A percentile compares a stretch with the other conserved stretches of the same genome.
phyloP scores from a whole-genome alignment of 2,113 vertebrate species.

The Halichoeres trimaculatus region DNA sequence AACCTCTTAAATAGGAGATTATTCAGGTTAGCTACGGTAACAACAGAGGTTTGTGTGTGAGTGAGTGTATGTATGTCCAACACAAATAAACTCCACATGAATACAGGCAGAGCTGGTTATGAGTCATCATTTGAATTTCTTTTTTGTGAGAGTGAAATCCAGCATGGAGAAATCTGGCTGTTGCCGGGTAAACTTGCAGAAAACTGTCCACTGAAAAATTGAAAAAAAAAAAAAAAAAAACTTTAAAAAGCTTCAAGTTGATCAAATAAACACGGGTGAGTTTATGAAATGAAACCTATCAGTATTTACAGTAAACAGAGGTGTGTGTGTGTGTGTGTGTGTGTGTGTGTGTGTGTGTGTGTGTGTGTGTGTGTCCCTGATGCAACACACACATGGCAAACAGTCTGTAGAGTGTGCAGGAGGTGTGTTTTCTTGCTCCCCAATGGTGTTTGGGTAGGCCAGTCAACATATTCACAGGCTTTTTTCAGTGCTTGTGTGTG shows the following conservation, averaged over 20 bases:
- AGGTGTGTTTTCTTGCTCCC: slow-evolving; percentile 71
- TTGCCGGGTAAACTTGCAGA: slow-evolving; percentile 19
- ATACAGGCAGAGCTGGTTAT: slow-evolving; percentile 19
- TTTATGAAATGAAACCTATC: slow-evolving; percentile 67
- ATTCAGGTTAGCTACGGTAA: slow-evolving; percentile 37
- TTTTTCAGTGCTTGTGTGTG: slow-evolving; percentile 50
- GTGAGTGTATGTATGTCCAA: slow-evolving; percentile 22
- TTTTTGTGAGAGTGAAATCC: slow-evolving; percentile 28
- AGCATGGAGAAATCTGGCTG: slow-evolving; percentile 15
- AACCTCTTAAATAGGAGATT: slow-evolving; percentile 50
- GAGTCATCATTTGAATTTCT: slow-evolving; percentile 43
- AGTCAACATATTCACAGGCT: slow-evolving; percentile 52
- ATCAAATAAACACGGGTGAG: slow-evolving; percentile 52
- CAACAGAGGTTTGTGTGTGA: slow-evolving; percentile 22
- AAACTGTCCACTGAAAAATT: neutral
- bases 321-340: slow-evolving; percentile 43
- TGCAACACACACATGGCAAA: slow-evolving; percentile 45
- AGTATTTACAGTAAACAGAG: slow-evolving; percentile 70
- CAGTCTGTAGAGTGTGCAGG: slow-evolving; percentile 44
- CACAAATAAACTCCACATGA: slow-evolving; percentile 38
- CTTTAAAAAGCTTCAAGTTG: slow-evolving; percentile 39
- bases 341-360: slow-evolving; percentile 43
- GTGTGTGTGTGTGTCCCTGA: slow-evolving; percentile 36
- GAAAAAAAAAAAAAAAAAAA: too few species aligned
- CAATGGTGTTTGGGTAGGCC: slow-evolving; percentile 68